phyloP scores from a whole-genome alignment of 2,113 vertebrate species.

The Alethe castanea region DNA sequence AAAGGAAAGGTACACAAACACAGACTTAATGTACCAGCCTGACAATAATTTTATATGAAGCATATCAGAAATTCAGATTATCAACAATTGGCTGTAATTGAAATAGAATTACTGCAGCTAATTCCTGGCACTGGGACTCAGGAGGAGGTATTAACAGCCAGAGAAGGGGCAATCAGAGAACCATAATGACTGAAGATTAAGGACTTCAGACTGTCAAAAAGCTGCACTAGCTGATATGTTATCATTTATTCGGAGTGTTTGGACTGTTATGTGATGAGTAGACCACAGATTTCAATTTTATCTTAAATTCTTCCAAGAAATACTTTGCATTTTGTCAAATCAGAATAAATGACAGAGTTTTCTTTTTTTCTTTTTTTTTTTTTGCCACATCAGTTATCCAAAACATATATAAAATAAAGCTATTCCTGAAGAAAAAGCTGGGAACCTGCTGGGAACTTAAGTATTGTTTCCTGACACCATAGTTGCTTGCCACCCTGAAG shows the following conservation, averaged over 20 bases:
- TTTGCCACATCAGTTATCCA: neutral
- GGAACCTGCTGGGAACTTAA: neutral
- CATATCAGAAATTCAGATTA: neutral
- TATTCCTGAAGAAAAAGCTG: neutral
- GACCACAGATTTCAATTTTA: neutral
- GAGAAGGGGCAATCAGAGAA: neutral
- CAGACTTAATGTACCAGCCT: neutral
- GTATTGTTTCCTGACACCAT: neutral
- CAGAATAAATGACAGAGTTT: neutral
- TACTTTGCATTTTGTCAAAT: neutral
- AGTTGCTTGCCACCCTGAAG: neutral
- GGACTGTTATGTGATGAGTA: neutral
- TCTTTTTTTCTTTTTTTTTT: neutral
- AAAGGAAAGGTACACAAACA: neutral
- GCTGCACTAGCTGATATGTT: neutral
- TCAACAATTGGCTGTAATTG: neutral
- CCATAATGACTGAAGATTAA: neutral
- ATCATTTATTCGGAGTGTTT: neutral
- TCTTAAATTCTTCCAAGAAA: neutral
- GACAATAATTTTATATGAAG: neutral
- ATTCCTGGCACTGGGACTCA: neutral
- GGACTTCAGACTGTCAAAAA: neutral
- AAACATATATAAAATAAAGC: neutral
- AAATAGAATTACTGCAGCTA: slow-evolving; percentile 3
- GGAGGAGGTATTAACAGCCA: neutral